A percentile compares a stretch with the other conserved stretches of the same genome.
These are phyloP conservation scores for Lithosia quadra DNA, from an alignment of 2,888 invertebrate genomes.

Conservation along the genomic window DNA sequence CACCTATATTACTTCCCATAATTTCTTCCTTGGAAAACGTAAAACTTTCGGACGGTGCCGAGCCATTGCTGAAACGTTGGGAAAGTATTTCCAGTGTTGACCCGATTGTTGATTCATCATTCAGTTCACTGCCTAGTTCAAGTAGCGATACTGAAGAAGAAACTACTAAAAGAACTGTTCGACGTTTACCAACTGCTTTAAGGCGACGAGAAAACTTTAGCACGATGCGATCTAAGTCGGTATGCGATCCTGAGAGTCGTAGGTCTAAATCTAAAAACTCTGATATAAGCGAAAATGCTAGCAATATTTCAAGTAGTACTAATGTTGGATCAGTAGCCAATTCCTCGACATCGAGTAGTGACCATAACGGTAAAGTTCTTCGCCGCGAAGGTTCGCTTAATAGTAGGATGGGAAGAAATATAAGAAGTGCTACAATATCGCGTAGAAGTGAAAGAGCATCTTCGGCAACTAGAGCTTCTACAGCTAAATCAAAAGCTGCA, in stretches of 20 bases:
- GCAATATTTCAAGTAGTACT: conserved; percentile 79
- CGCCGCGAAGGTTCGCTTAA: conserved; percentile 77
- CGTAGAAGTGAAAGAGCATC: conserved; percentile 79
- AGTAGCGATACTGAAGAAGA: conserved; percentile 83
- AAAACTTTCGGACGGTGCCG: conserved; percentile 73
- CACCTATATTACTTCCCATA: conserved; percentile 91
- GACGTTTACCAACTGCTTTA: conserved; percentile 76
- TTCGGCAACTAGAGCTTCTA: conserved; percentile 87
- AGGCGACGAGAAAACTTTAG: conserved; percentile 77
- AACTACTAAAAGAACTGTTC: conserved; percentile 70
- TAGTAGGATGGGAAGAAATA: conserved; percentile 74
- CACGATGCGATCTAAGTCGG: conserved; percentile 80
- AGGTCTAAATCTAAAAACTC: conserved; percentile 68
- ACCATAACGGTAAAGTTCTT: conserved; percentile 74
- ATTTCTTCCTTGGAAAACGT: conserved; percentile 88
- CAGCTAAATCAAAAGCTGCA: conserved; percentile 87
- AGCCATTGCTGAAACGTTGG: conserved; percentile 83
- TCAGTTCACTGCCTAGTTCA: conserved; percentile 86
- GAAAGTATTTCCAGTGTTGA: conserved; percentile 91
- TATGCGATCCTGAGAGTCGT: conserved; percentile 82
- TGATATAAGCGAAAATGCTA: conserved; percentile 78
- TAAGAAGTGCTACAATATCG: conserved; percentile 83
- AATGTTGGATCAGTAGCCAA: conserved; percentile 78
- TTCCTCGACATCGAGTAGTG: conserved; percentile 82
- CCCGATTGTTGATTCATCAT: conserved; percentile 90